These are phyloP conservation scores for Pangasius sanitwongsei DNA, from an alignment of 2,797 vertebrate genomes.

Conservation along the genomic window DNA sequence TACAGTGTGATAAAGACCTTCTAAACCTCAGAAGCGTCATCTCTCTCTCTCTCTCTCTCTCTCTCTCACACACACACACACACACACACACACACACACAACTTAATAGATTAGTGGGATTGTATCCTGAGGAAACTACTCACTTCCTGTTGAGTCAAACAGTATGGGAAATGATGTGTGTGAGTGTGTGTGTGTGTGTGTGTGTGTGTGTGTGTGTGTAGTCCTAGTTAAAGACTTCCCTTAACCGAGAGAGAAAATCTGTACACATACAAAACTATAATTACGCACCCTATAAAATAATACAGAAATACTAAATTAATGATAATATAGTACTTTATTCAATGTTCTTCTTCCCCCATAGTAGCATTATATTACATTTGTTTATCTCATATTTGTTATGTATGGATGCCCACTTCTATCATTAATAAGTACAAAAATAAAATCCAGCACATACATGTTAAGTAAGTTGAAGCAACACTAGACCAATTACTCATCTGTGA, in stretches of 20 bases:
- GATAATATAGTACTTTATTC: neutral
- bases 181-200: neutral
- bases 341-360: too few relatives aligned
- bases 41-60: too few relatives aligned
- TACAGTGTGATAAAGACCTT: slow-evolving; percentile 4
- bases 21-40: neutral
- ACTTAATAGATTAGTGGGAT: neutral
- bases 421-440: neutral
- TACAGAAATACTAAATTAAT: neutral
- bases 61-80: neutral
- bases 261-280: neutral
- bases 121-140: slow-evolving; percentile 10
- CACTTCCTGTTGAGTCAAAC: slow-evolving; percentile 34
- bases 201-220: neutral
- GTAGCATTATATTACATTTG: neutral
- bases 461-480: too few relatives aligned
- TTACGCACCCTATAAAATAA: neutral
- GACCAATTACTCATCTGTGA: neutral
- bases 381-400: neutral
- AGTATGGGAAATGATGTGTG: slow-evolving; percentile 8
- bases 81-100: neutral
- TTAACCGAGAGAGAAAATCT: neutral
- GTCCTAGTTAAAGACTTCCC: neutral
- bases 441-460: neutral
- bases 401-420: neutral